Evolutionary conservation across 2,113 vertebrate genomes (phyloP).

Genomic region (Aix galericulata): DNA sequence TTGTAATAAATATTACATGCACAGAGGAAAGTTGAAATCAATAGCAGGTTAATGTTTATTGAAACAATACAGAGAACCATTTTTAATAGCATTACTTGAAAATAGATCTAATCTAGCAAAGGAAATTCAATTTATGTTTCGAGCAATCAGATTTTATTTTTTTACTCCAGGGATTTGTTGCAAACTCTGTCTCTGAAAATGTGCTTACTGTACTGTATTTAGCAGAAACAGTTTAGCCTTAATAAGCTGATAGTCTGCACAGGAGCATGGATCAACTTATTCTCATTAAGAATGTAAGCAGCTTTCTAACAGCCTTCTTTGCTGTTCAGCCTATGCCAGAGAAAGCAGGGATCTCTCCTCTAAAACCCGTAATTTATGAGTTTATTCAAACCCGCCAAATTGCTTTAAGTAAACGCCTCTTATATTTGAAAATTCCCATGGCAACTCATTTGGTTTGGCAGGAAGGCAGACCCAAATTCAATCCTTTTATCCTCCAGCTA

Average conservation of each 20-base stretch:
- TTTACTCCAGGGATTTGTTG: slow-evolving; percentile 65
- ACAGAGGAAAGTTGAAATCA: slow-evolving; percentile 64
- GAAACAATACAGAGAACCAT: slow-evolving; percentile 72
- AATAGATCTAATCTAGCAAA: slow-evolving; percentile 66
- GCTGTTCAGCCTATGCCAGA: slow-evolving; percentile 63
- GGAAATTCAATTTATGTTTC: slow-evolving; percentile 69
- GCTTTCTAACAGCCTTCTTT: slow-evolving; percentile 63
- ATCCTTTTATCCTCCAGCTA: slow-evolving; percentile 82
- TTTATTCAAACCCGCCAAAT: slow-evolving; percentile 82
- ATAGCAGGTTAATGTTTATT: slow-evolving; percentile 72
- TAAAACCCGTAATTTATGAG: slow-evolving; percentile 77
- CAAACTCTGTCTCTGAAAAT: slow-evolving; percentile 69
- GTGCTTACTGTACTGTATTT: slow-evolving; percentile 67
- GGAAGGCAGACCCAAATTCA: slow-evolving; percentile 78
- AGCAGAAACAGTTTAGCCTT: slow-evolving; percentile 72
- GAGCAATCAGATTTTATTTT: slow-evolving; percentile 70
- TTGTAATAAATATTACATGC: slow-evolving; percentile 64
- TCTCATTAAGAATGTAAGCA: slow-evolving; percentile 75
- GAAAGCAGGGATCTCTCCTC: slow-evolving; percentile 72
- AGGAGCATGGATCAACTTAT: slow-evolving; percentile 69
- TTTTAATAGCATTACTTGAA: slow-evolving; percentile 72
- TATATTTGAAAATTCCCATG: slow-evolving; percentile 83
- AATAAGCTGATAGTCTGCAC: slow-evolving; percentile 64
- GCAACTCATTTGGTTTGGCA: slow-evolving; percentile 83
- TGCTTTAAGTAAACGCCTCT: slow-evolving; percentile 81